Evolutionary conservation across 2,888 invertebrate species (phyloP).

Genomic region (Busseola fusca): DNA sequence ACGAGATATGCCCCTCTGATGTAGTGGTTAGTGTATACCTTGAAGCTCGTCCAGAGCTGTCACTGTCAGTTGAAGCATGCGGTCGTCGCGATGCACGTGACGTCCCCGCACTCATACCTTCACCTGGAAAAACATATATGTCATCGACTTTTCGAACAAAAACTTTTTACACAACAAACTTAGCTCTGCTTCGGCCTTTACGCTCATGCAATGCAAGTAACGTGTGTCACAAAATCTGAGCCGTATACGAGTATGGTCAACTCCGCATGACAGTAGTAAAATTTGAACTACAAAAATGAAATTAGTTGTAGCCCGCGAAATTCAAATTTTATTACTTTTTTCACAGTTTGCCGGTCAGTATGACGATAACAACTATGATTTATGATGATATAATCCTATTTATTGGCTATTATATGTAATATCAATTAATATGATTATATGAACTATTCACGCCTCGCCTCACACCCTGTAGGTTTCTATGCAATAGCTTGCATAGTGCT

Average conservation of each 20-base stretch:
- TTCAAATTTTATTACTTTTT: not conserved
- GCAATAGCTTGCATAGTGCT: no score
- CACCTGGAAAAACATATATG: conserved; percentile 27
- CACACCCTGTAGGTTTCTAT: not conserved
- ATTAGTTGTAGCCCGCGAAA: not conserved
- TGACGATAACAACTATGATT: no score
- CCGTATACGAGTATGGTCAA: not conserved
- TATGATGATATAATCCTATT: no score
- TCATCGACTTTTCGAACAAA: not conserved
- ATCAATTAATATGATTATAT: no score
- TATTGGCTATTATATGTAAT: no score
- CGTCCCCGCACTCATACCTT: conserved; percentile 74
- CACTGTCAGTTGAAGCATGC: conserved; percentile 84
- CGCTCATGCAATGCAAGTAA: not conserved
- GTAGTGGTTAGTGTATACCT: conserved; percentile 69
- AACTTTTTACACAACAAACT: not conserved
- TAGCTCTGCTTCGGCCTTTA: not conserved
- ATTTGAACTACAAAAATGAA: not conserved
- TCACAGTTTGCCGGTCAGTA: not conserved
- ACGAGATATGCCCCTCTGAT: no score
- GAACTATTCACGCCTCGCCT: no score
- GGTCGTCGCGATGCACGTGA: conserved; percentile 82
- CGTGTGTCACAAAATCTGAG: not conserved
- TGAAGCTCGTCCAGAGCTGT: conserved; percentile 86
- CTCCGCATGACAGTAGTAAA: not conserved